phyloP scores from a whole-genome alignment of 2,888 invertebrate species.

The Hymenopus coronatus region DNA sequence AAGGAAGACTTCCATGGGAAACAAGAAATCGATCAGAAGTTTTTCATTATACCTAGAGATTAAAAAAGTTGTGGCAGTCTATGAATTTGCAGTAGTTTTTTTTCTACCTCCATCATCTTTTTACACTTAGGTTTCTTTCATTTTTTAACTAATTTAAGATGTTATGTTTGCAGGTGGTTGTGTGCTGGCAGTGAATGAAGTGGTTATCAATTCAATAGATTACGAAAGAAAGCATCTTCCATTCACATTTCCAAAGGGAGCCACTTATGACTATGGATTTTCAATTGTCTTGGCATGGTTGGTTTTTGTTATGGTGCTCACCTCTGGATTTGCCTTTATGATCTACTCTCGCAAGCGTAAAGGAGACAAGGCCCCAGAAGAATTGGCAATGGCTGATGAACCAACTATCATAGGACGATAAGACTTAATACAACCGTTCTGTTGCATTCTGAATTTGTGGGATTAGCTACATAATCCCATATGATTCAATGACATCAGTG shows the following conservation, averaged over 20 bases:
- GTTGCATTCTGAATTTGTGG: not conserved
- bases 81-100: too few relatives aligned
- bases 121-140: too few relatives aligned
- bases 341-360: constrained; percentile 82
- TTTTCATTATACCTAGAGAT: too few relatives aligned
- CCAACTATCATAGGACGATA: constrained; percentile 68
- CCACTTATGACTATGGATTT: constrained; percentile 67
- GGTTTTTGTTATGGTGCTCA: constrained; percentile 66
- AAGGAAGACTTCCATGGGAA: too few relatives aligned
- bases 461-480: not conserved
- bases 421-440: not conserved
- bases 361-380: constrained; percentile 76
- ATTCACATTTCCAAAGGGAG: constrained; percentile 64
- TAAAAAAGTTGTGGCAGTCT: too few relatives aligned
- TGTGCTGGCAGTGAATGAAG: constrained; percentile 78
- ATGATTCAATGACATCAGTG: not conserved
- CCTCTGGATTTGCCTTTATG: constrained; percentile 70
- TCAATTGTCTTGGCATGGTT: constrained; percentile 76
- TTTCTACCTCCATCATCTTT: too few relatives aligned
- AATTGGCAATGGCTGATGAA: constrained; percentile 80
- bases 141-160: not conserved
- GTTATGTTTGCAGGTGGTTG: constrained; percentile 61
- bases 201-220: constrained; percentile 69
- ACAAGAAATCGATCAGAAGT: too few relatives aligned
- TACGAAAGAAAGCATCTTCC: constrained; percentile 65